These are phyloP conservation scores for Dendrolimus pini DNA, from an alignment of 2,888 invertebrate species.

Conservation along the genomic window DNA sequence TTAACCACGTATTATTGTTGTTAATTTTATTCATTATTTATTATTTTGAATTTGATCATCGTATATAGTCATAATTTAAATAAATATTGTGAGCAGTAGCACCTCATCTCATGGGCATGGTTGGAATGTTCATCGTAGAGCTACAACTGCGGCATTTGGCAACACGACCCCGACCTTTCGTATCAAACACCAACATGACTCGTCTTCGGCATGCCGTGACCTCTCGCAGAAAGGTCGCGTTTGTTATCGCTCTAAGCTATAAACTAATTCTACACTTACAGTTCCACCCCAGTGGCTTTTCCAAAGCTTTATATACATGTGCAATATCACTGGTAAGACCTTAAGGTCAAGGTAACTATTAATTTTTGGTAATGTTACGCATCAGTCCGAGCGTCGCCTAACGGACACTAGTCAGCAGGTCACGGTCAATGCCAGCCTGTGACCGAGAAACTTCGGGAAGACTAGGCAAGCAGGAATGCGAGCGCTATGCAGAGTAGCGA, in stretches of 20 bases:
- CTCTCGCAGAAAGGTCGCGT: conserved; percentile 36
- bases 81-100: conserved; percentile 43
- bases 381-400: conserved; percentile 48
- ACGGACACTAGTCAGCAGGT: conserved; percentile 38
- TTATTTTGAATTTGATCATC: too few species aligned
- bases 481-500: conserved; percentile 46
- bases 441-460: conserved; percentile 18
- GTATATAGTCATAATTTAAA: conserved; percentile 19
- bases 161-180: conserved; percentile 64
- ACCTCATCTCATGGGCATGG: conserved; percentile 33
- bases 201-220: conserved; percentile 51
- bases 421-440: conserved; percentile 26
- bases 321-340: conserved; percentile 64
- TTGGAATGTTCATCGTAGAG: conserved; percentile 62
- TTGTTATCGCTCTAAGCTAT: conserved; percentile 14
- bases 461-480: conserved; percentile 60
- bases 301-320: conserved; percentile 61
- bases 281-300: conserved; percentile 27
- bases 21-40: too few species aligned
- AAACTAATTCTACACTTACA: conserved; percentile 18
- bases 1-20: background rate
- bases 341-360: conserved; percentile 66
- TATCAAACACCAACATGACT: conserved; percentile 31
- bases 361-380: conserved; percentile 71
- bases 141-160: conserved; percentile 46